A percentile compares a stretch with the other conserved stretches of the same genome.
These are phyloP conservation scores for Meteorus sp. DNA, from an alignment of 1,140 invertebrate genomes.

Conservation along the genomic window DNA sequence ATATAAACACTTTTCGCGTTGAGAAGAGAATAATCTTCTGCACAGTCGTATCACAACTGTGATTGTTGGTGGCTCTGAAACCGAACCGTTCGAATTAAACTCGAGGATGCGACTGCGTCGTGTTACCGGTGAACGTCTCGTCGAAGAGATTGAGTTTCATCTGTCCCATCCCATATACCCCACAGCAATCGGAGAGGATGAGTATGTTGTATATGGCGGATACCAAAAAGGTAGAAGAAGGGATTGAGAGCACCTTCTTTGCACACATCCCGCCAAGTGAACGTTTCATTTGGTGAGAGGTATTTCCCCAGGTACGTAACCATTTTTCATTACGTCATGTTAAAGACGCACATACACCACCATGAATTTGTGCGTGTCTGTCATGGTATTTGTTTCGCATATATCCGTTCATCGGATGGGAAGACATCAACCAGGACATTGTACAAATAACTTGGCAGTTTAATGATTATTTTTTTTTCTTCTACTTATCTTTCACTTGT, in stretches of 20 bases:
- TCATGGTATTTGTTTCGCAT: not conserved
- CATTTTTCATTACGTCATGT: constrained; percentile 19
- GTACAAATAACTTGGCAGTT: not conserved
- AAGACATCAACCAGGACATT: not conserved
- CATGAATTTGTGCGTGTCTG: not conserved
- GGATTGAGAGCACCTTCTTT: not conserved
- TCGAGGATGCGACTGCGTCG: constrained; percentile 34
- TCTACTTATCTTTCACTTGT: not conserved
- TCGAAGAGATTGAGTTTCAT: no score
- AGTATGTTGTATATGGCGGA: constrained; percentile 6
- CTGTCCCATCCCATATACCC: no score
- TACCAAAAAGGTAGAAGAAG: not conserved
- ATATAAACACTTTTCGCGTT: not conserved
- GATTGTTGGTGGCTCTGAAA: not conserved
- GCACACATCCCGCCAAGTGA: no score
- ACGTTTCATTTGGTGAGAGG: constrained; percentile 8
- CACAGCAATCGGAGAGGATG: no score
- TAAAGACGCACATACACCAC: not conserved
- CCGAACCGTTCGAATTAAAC: constrained; percentile 28
- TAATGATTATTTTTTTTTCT: no score
- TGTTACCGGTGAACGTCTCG: constrained; percentile 28
- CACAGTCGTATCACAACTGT: not conserved
- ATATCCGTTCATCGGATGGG: not conserved
- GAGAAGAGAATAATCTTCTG: not conserved
- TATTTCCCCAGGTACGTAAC: constrained; percentile 3